phyloP scores from a whole-genome alignment of 2,113 vertebrate species.

The Equus quagga region DNA sequence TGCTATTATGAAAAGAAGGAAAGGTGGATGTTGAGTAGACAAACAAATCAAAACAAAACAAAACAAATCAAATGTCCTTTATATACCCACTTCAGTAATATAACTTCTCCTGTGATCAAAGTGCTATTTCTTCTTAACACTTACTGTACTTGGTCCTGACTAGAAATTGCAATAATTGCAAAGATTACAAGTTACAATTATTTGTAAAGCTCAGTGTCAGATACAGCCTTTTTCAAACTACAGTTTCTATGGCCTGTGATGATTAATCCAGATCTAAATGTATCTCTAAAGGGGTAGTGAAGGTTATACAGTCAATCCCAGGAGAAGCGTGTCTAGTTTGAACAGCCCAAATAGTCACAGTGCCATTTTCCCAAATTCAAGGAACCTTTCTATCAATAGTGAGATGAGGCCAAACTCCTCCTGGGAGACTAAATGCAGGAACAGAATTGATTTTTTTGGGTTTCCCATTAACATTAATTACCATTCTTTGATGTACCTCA shows the following conservation, averaged over 20 bases:
- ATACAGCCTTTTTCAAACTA: neutral
- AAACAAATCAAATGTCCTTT: neutral
- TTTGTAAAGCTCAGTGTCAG: neutral
- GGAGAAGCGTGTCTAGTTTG: constrained; percentile 36
- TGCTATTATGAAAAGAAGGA: neutral
- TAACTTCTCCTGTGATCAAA: neutral
- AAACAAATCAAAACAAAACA: neutral
- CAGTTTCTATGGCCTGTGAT: neutral
- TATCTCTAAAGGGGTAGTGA: neutral
- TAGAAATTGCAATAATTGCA: neutral
- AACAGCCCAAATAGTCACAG: constrained; percentile 55
- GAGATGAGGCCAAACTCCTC: constrained; percentile 42
- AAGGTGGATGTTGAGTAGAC: neutral
- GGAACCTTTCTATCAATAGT: neutral
- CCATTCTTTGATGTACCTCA: constrained; percentile 20
- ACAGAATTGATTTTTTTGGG: constrained; percentile 65
- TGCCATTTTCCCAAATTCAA: constrained; percentile 44
- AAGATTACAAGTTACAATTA: neutral
- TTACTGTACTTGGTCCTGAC: neutral
- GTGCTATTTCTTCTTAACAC: constrained; percentile 3
- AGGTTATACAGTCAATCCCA: neutral
- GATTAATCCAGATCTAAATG: constrained; percentile 53
- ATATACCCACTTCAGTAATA: neutral
- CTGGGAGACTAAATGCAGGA: constrained; percentile 34
- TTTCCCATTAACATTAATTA: constrained; percentile 66